These are phyloP conservation scores for Varanus komodoensis DNA, from an alignment of 2,113 vertebrate genomes.

Conservation along the genomic window DNA sequence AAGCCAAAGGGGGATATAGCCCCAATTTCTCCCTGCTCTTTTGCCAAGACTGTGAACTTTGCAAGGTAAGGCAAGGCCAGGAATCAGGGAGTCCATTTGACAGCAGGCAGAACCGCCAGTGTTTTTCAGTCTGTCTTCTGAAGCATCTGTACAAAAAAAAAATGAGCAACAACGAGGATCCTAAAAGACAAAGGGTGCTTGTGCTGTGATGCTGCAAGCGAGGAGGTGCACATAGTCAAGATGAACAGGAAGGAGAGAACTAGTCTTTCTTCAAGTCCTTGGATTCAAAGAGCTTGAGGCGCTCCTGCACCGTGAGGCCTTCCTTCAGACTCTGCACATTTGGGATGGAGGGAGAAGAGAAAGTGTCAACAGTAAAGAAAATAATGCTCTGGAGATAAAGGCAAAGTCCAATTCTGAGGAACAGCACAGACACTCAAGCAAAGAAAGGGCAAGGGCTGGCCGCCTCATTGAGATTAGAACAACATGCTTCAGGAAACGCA, in stretches of 20 bases:
- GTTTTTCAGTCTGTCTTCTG: slow-evolving; percentile 52
- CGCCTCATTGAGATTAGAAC: slow-evolving; percentile 71
- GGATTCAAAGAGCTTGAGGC: slow-evolving; percentile 98
- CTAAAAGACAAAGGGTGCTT: slow-evolving; percentile 66
- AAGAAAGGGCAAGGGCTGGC: slow-evolving; percentile 14
- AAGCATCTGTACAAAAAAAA: slow-evolving; percentile 56
- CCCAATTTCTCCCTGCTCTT: slow-evolving; percentile 41
- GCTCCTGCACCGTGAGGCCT: slow-evolving; percentile 95
- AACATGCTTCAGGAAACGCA: slow-evolving; percentile 73
- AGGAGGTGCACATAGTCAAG: slow-evolving; percentile 73
- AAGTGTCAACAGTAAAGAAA: neutral
- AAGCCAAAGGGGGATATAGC: slow-evolving; percentile 7
- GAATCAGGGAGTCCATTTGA: slow-evolving; percentile 46
- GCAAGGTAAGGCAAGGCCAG: slow-evolving; percentile 64
- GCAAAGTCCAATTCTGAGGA: rapidly evolving
- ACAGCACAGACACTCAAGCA: slow-evolving; percentile 37
- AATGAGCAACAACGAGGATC: slow-evolving; percentile 52
- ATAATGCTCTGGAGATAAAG: neutral
- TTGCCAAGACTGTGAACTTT: slow-evolving; percentile 57
- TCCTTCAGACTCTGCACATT: slow-evolving; percentile 93
- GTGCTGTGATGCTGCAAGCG: slow-evolving; percentile 75
- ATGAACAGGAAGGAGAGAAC: slow-evolving; percentile 68
- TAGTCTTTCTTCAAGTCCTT: slow-evolving; percentile 95
- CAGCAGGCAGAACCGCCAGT: neutral
- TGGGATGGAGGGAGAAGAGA: slow-evolving; percentile 44